Conservation (phyloP, 2,113 vertebrate genomes). For the Callopanchax toddi region DNA sequence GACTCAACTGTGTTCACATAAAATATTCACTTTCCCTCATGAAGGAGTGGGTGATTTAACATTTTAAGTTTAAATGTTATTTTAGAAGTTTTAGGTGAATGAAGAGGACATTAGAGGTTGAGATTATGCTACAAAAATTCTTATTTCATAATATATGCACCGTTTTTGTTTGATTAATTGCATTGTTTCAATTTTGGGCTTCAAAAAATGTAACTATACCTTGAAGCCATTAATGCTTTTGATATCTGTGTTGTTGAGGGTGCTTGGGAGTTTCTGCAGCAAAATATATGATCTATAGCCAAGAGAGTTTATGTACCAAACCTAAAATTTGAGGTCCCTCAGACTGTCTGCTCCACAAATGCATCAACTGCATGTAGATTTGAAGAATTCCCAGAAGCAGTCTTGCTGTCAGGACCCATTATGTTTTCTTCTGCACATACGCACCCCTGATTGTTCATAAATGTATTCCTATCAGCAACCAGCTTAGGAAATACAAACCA, state of each 20-base stretch:
- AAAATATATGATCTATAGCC: not conserved
- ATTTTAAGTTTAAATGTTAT: no score
- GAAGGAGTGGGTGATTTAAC: no score
- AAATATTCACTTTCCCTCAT: no score
- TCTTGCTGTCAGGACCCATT: conserved; percentile 1
- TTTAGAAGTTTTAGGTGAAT: no score
- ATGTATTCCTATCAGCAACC: not conserved
- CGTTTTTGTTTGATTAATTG: no score
- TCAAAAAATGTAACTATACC: not conserved
- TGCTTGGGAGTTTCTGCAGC: no score
- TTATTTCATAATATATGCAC: no score
- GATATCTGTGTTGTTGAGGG: no score
- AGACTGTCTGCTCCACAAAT: not conserved
- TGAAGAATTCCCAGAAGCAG: not conserved
- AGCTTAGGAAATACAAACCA: not conserved
- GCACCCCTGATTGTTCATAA: not conserved
- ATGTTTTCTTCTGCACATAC: not conserved
- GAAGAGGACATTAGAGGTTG: no score
- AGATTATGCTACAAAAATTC: no score
- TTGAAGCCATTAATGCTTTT: no score
- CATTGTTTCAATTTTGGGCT: not conserved
- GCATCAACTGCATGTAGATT: not conserved
- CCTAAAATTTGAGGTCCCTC: not conserved
- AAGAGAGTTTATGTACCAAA: not conserved
- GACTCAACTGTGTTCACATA: no score